These are phyloP conservation scores for Reticulitermes lucifugus DNA, from an alignment of 2,888 invertebrate genomes.

Conservation along the genomic window DNA sequence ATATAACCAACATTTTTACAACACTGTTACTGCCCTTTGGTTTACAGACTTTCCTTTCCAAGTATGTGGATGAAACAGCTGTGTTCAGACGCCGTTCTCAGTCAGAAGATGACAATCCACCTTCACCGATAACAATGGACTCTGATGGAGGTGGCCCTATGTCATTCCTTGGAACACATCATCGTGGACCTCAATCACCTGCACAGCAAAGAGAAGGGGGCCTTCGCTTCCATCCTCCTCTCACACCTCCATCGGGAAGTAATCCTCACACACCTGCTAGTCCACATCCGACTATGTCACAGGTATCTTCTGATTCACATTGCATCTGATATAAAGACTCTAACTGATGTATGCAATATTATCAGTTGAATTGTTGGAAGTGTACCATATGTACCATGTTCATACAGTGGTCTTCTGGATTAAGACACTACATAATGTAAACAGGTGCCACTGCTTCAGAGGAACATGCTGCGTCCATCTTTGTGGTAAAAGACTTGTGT, in stretches of 20 bases:
- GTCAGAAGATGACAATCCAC: slow-evolving; percentile 96
- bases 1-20: no score
- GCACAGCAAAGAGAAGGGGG: slow-evolving; percentile 72
- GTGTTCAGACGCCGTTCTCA: slow-evolving; percentile 84
- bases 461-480: no score
- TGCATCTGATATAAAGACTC: no score
- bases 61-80: slow-evolving; percentile 93
- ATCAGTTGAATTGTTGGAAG: no score
- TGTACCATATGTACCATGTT: no score
- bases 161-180: slow-evolving; percentile 65
- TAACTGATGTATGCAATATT: no score
- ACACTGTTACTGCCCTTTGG: not conserved
- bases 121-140: slow-evolving; percentile 91
- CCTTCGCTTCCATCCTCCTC: slow-evolving; percentile 87
- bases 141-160: slow-evolving; percentile 66
- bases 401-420: no score
- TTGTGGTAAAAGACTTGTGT: no score
- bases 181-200: slow-evolving; percentile 75
- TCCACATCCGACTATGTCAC: slow-evolving; percentile 73
- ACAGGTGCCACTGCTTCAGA: no score
- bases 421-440: no score
- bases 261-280: slow-evolving; percentile 90
- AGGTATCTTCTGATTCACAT: slow-evolving; percentile 56
- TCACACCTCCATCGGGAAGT: slow-evolving; percentile 83
- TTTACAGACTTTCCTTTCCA: slow-evolving; percentile 83